phyloP scores from a whole-genome alignment of 2,797 vertebrate species.

The Ibycter americanus region DNA sequence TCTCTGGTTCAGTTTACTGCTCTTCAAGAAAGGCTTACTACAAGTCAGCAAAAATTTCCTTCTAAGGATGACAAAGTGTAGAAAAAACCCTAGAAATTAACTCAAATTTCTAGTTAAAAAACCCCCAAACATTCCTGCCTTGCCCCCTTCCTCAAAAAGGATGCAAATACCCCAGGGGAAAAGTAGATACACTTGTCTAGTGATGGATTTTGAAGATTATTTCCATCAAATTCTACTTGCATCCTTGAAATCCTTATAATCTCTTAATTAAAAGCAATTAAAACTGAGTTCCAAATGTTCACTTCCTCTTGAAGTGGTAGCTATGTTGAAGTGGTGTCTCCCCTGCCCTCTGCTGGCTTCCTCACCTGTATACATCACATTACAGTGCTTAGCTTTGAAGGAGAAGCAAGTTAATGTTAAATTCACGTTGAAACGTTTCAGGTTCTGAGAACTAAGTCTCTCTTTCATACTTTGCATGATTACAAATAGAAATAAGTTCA shows the following conservation, averaged over 20 bases:
- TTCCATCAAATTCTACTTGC: background rate
- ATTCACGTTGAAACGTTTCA: background rate
- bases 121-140: fast-evolving
- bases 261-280: background rate
- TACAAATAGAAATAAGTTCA: background rate
- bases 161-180: background rate
- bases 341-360: conserved; percentile 32
- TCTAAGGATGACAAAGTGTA: background rate
- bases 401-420: background rate
- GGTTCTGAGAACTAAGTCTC: background rate
- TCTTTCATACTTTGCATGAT: background rate
- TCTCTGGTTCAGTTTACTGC: background rate
- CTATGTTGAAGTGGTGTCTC: background rate
- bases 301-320: background rate
- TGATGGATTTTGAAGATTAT: background rate
- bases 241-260: background rate
- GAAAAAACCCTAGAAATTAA: background rate
- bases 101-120: background rate
- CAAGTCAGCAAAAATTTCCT: background rate
- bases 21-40: background rate
- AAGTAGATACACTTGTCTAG: background rate
- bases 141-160: background rate
- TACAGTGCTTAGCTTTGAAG: background rate
- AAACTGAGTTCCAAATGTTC: background rate
- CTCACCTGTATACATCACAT: background rate